A percentile compares a stretch with the other conserved stretches of the same genome.
phyloP scores from a whole-genome alignment of 2,888 invertebrate species.

The Syrphus vitripennis region DNA sequence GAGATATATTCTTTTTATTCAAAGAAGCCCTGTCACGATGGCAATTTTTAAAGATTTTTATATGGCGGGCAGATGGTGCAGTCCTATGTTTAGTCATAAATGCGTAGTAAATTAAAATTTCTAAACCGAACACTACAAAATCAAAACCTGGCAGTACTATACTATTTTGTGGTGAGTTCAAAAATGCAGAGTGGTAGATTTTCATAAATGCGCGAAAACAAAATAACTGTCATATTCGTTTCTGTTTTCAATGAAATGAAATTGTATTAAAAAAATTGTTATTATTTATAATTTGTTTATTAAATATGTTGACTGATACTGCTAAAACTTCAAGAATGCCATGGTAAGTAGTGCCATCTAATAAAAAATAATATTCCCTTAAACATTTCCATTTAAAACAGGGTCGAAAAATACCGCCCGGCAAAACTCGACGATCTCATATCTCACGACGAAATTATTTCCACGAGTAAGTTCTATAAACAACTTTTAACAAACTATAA shows the following conservation, averaged over 20 bases:
- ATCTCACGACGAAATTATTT: conserved; percentile 98
- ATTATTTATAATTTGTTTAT: not conserved
- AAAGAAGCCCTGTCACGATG: too few relatives aligned
- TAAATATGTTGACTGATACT: conserved; percentile 46
- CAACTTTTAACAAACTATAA: not conserved
- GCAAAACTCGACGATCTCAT: conserved; percentile 94
- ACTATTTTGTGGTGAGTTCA: not conserved
- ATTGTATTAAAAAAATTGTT: not conserved
- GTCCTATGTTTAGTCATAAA: too few relatives aligned
- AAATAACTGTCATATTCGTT: not conserved
- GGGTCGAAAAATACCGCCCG: conserved; percentile 99
- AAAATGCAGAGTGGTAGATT: not conserved
- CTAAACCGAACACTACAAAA: not conserved
- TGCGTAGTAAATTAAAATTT: not conserved
- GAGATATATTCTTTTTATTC: too few relatives aligned
- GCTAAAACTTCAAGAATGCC: conserved; percentile 75
- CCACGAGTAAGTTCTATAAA: conserved; percentile 89
- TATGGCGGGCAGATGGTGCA: too few relatives aligned
- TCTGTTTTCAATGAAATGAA: not conserved
- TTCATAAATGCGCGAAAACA: not conserved
- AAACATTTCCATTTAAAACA: conserved; percentile 76
- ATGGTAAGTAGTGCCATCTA: conserved; percentile 72
- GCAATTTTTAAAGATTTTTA: too few relatives aligned
- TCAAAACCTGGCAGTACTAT: not conserved
- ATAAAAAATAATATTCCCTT: not conserved